Base-by-base conservation (phyloP, 2,797 vertebrate species). In the Catamblyrhynchus diadema region DNA sequence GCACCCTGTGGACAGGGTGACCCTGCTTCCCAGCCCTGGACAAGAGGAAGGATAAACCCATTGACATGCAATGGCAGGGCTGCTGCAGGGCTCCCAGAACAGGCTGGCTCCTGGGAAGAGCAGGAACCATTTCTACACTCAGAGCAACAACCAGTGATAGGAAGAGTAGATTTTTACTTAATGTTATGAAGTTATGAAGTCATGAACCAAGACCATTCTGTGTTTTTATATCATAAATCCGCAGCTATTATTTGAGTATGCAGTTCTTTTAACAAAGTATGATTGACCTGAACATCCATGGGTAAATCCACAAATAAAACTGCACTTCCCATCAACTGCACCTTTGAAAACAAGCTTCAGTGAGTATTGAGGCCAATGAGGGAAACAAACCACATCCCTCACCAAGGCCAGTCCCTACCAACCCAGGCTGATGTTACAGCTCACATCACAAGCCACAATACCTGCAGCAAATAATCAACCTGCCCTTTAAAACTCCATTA, bases 11-110 rank as follows among this genome's bases (percentile, higher is more conserved):
- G 28, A 21, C 1, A 4, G 28, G 12, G 19, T 4, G 3, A 32
- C 14, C 44, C 23, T 86, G 25, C 45, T 47, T 54, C 20, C 66
- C 16, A 32, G n/a, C 12, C 18, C 32, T 9, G 60, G 32, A 6
- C 3, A 15, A 70, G 27, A 48, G 9, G 27, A 73, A 51, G 59
- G 45, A 51, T 9, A 57, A 67, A 53, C 16, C 7, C 24, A 10
- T 1, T 14, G 32, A 8, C 0, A 0, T 37, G 27, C 33, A 44
- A 18, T 42, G 11, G 45, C 48, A 84, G 2, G 2, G 28, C 9
- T 60, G 32, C 28, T 30, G 8, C 27, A 28, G 21, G 25, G 21
- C 11, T 67, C 27, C n/a, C 27, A 39, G 42, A 28, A 35, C 2
- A 45, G 50, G 25, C 35, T 37, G 27, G 11, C 14, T 64, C 21